A percentile compares a stretch with the other conserved stretches of the same genome.
These are phyloP conservation scores for Mirza zaza DNA, from an alignment of 2,113 vertebrate species.

Conservation along the genomic window DNA sequence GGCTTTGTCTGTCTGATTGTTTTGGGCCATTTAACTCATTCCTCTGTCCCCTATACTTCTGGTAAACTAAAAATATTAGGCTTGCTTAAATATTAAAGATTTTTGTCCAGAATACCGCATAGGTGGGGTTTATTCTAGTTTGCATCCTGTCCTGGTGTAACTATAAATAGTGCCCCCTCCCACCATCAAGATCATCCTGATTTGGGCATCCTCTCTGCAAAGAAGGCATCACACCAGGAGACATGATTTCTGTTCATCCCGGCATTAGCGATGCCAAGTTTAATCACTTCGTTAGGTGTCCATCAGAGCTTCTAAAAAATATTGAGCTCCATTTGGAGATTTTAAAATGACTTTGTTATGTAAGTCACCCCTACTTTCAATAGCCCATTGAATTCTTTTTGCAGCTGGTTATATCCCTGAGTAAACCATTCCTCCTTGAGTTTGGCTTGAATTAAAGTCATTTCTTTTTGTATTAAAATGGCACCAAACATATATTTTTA, in stretches of 20 bases:
- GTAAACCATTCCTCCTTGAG: not conserved
- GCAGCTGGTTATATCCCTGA: not conserved
- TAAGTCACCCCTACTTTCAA: not conserved
- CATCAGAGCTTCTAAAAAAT: not conserved
- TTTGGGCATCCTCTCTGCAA: not conserved
- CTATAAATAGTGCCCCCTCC: not conserved
- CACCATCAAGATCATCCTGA: not conserved
- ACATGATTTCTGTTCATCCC: not conserved
- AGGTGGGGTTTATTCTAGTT: not conserved
- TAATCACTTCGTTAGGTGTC: not conserved
- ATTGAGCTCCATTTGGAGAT: not conserved
- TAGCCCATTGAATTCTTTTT: not conserved
- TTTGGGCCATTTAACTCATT: not conserved
- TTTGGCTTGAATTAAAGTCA: not conserved
- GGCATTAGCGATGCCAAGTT: not conserved
- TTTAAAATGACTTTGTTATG: not conserved
- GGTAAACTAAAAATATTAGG: not conserved
- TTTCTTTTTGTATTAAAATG: not conserved
- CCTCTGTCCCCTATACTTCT: not conserved
- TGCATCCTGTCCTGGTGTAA: not conserved
- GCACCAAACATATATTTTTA: not conserved
- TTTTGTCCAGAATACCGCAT: not conserved
- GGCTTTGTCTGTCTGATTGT: not conserved
- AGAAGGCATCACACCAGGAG: not conserved
- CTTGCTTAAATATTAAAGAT: not conserved